phyloP scores from a whole-genome alignment of 2,113 vertebrate species.

The Guaruba guarouba region DNA sequence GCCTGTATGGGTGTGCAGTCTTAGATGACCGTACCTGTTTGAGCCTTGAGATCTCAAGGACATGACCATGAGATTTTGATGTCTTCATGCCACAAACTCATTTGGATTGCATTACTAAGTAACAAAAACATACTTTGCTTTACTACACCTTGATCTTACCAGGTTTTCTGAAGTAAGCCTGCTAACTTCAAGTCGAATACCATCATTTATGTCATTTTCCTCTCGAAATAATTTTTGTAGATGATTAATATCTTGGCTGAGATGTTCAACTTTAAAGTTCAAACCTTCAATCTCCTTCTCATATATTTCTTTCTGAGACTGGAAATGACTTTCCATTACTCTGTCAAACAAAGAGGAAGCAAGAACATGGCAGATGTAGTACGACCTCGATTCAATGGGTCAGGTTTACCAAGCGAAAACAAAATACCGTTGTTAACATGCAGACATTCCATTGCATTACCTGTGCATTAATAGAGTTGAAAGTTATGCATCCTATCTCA shows the following conservation, averaged over 20 bases:
- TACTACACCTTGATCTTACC: constrained; percentile 62
- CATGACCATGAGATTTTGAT: rapidly evolving
- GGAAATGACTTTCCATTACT: constrained; percentile 86
- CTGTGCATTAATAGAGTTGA: background rate
- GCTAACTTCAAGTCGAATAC: constrained; percentile 85
- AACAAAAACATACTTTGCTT: background rate
- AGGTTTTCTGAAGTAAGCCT: constrained; percentile 89
- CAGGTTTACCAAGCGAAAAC: background rate
- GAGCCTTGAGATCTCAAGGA: background rate
- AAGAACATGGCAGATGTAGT: background rate
- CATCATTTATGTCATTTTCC: constrained; percentile 86
- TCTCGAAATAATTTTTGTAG: constrained; percentile 89
- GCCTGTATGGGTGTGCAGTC: background rate
- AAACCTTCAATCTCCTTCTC: constrained; percentile 86
- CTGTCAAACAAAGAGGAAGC: constrained; percentile 63
- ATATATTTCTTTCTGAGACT: constrained; percentile 84
- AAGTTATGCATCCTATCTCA: background rate
- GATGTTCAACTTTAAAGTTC: constrained; percentile 85
- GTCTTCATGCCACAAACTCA: background rate
- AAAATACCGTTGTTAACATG: background rate
- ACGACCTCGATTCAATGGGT: background rate
- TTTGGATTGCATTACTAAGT: background rate
- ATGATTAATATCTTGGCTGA: constrained; percentile 87
- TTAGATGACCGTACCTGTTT: rapidly evolving
- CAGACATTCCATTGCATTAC: background rate